Evolutionary conservation across 2,888 invertebrate species (phyloP).

Genomic region (Hyposoter didymator): DNA sequence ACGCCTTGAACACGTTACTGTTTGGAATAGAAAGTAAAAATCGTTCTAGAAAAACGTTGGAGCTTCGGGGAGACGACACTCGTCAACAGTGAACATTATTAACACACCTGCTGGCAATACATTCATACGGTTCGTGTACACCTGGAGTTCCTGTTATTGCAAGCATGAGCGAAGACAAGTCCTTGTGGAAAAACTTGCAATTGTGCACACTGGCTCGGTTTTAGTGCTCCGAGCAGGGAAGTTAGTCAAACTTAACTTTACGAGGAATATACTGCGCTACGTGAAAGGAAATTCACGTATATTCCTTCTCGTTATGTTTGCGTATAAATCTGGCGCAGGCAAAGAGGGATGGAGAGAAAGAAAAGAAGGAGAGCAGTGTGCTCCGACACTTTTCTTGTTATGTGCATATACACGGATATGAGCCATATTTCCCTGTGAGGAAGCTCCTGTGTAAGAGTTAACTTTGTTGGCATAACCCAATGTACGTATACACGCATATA

Average conservation of each 20-base stretch:
- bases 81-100: slow-evolving; percentile 25
- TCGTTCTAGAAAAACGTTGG: not conserved
- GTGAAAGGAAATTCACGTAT: slow-evolving; percentile 47
- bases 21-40: not conserved
- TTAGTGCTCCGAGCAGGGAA: slow-evolving; percentile 38
- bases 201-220: slow-evolving; percentile 6
- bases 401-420: slow-evolving; percentile 4
- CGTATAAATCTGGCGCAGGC: slow-evolving; percentile 62
- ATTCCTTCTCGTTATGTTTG: slow-evolving; percentile 61
- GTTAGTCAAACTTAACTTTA: slow-evolving; percentile 61
- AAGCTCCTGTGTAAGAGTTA: slow-evolving; percentile 42
- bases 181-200: slow-evolving; percentile 46
- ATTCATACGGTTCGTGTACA: slow-evolving; percentile 37
- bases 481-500: slow-evolving; percentile 25
- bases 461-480: slow-evolving; percentile 60
- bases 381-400: slow-evolving; percentile 35
- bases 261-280: slow-evolving; percentile 38
- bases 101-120: slow-evolving; percentile 4
- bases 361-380: slow-evolving; percentile 18
- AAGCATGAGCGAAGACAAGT: slow-evolving; percentile 23
- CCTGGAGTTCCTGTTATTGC: slow-evolving; percentile 33
- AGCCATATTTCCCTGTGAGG: slow-evolving; percentile 57
- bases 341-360: not conserved
- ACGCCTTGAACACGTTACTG: not conserved
- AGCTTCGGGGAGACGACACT: not conserved